Base-by-base conservation (phyloP, 2,113 vertebrate species). In the Deroptyus accipitrinus region DNA sequence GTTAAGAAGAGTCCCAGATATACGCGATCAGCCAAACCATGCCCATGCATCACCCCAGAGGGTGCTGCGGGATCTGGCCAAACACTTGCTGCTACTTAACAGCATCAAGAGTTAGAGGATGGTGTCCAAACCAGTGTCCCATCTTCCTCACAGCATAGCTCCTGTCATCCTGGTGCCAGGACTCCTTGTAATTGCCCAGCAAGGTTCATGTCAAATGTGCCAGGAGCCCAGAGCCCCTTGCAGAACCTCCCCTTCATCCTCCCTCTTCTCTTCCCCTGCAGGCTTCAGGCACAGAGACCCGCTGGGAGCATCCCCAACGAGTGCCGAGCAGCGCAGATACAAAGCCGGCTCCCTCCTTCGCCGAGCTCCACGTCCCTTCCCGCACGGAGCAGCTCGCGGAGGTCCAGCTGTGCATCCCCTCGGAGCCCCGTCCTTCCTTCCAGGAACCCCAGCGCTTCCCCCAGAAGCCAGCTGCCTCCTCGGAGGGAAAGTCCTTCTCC, bases 401-500 rank as follows among this genome's bases (percentile, higher is more conserved):
- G 97, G 91, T 96, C 98, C 79, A 95, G 98, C 35, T 95, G 97
- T 63, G 93, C 97, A 54, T 94, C 97, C 72, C 97, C 98, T 55
- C 88, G 95, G 85, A 96, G 97, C 42, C 96, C 96, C 24, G 52
- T 94, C 72, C 96, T 98, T 67, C 95, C 98, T 63, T 95, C 97
- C 31, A 98, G 98, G 96, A 98, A 98, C 92, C 96, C 98, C 95
- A 99, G 98, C 88, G 98, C 98, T 66, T 98, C 98, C 80, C 98
- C 98, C 30, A 97, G 98, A 96, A 98, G 98, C 97, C 98, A 98
- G 88, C 97, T 98, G 82, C 94, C 98, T 17, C 97, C 98, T 90
- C 97, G 98, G 83, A 98, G 97, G 70, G 98, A 98, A 96, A 99
- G 98, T 80, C 98, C 98, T 63, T 99, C 99, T 25, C 99, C 99